Base-by-base conservation (phyloP, 2,113 vertebrate genomes). In the Halcyon malimbica region DNA sequence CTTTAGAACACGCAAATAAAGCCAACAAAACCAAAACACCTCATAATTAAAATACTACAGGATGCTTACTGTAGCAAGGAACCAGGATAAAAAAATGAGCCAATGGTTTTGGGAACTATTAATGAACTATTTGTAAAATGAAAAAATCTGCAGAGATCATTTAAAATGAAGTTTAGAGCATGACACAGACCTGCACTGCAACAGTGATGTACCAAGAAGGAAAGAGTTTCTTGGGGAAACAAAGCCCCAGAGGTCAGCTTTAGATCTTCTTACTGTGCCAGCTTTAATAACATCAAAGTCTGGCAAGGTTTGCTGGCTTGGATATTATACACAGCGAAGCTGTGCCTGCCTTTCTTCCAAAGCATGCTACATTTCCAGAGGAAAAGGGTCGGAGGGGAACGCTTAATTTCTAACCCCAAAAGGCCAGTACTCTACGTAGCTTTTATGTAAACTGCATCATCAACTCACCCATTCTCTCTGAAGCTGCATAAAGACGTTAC, bases 321-420 rank as follows among this genome's bases (percentile, higher is more conserved):
- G 31, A 6, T 65, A n/a, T n/a, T 60, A 3, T 0, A 26, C 1
- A 9, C 6, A 35, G 35, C 31, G 29, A 83, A 85, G 33, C 51
- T 28, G 39, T 0, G 1, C 21, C 19, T 54, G 31, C 26, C 71
- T 51, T 35, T 71, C 42, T 60, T 62, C 39, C 53, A 73, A 44
- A 84, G 16, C 23, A 79, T 7, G 6, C 10, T 31, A 11, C 1
- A 1, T 39, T 82, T 73, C 39, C 62, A 85, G 29, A 76, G 37
- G 33, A 19, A 73, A 42, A 25, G 11, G 21, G 8, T 11, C 7
- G 8, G 10, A 4, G 18, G 13, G 0, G 2, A 15, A 48, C 6
- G 19, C 35, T 64, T 44, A 39, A 16, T 41, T 69, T 78, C 44
- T 64, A 10, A 16, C 16, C 18, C 6, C 1, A 50, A 51, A 4